phyloP scores from a whole-genome alignment of 1,140 invertebrate species.

The Paraescarpia echinospica region DNA sequence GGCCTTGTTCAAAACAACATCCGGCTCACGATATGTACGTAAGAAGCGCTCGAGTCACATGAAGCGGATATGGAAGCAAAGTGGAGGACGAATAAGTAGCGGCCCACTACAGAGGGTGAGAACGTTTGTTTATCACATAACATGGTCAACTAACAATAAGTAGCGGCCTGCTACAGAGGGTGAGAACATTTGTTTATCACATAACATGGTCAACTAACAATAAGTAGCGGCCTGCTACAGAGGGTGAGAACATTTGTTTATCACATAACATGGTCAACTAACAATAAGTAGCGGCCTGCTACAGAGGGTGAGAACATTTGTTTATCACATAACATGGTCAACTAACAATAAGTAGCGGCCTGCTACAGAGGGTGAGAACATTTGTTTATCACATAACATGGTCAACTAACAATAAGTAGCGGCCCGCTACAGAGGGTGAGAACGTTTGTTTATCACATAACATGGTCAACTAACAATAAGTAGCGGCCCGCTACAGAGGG shows the following conservation, averaged over 20 bases:
- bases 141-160: not conserved
- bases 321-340: no score
- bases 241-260: not conserved
- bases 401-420: not conserved
- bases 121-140: no score
- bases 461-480: no score
- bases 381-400: no score
- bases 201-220: no score
- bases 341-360: not conserved
- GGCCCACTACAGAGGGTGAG: not conserved
- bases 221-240: not conserved
- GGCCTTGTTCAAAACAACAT: slow-evolving; percentile 43
- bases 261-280: no score
- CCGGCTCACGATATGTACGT: not conserved
- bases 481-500: not conserved
- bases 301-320: not conserved
- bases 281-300: not conserved
- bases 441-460: no score
- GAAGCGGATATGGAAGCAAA: slow-evolving; percentile 18
- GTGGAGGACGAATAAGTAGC: not conserved
- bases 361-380: not conserved
- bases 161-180: not conserved
- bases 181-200: not conserved
- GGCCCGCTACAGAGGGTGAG: not conserved
- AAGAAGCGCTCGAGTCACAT: slow-evolving; percentile 27